Evolutionary conservation across 2,113 vertebrate genomes (phyloP).

Genomic region (Bos javanicus): DNA sequence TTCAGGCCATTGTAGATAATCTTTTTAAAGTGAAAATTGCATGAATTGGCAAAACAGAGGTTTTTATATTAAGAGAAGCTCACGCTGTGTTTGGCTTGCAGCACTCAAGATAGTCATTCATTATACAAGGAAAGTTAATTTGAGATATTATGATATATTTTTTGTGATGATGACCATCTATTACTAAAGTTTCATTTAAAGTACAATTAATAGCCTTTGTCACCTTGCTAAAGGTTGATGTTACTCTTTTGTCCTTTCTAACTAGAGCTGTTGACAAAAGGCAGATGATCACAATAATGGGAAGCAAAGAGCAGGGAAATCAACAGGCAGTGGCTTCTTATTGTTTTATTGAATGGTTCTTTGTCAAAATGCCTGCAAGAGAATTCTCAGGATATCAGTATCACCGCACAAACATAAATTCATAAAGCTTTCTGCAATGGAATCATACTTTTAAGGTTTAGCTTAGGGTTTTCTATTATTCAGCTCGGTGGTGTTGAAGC

Average conservation of each 20-base stretch:
- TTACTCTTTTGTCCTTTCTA: constrained; percentile 48
- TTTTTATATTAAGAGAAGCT: neutral
- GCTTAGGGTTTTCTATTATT: constrained; percentile 57
- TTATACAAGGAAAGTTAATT: neutral
- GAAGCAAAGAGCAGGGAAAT: neutral
- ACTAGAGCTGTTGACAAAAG: neutral
- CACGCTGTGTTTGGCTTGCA: neutral
- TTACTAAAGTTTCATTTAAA: constrained; percentile 46
- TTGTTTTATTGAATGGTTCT: constrained; percentile 43
- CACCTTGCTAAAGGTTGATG: neutral
- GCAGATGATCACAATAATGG: neutral
- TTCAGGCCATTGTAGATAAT: neutral
- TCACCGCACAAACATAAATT: constrained; percentile 22
- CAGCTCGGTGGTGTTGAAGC: constrained; percentile 76
- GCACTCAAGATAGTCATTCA: neutral
- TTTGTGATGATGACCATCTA: neutral
- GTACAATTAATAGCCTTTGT: constrained; percentile 28
- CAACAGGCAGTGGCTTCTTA: neutral
- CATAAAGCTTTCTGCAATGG: constrained; percentile 43
- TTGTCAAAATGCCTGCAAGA: constrained; percentile 52
- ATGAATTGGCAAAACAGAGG: neutral
- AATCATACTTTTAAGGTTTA: constrained; percentile 58
- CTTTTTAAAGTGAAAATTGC: neutral
- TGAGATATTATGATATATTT: neutral
- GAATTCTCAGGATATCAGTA: constrained; percentile 3